Evolutionary conservation across 1,140 invertebrate species (phyloP), one percentile per base, ranked within the genome.

Genomic region (Uloborus diversus): DNA sequence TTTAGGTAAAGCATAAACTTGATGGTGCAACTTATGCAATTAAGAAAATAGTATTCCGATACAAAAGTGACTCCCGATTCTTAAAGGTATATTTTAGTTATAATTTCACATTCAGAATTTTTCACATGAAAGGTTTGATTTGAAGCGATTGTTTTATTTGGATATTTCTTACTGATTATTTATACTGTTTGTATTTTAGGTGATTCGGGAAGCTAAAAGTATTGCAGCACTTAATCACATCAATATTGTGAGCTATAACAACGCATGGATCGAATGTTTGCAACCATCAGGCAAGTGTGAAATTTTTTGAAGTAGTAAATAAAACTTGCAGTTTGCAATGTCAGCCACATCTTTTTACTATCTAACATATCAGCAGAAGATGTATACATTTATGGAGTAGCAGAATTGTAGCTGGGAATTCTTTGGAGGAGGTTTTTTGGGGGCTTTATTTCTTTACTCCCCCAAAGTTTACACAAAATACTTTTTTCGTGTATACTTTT

Each of bases 201-300:
- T 92, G 86, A 85, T 93, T 27, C 86, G 90, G 27, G 94, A 95
- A 90, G 93, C 94, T 0, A 92, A 93, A 87, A 92, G 92, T 35
- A 89, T 94, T 75, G 93, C 94, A 0, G 91, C 89, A 84, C 86
- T 95, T 32, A 91, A 93, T 84, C 93, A 95, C 88, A 89, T 90
- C 1, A 94, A 94, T 86, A 93, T 95, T 83, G 93, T 95, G 4
- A 89, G 92, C 4, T 95, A 95, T 83, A 94, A 95, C 88, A 91
- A 91, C 33, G 93, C 93, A 7, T 95, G 94, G 93, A 85, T 94
- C 23, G 93, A 94, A 86, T 88, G 83, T 59, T 75, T 20, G 23
- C 49, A 14, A n/a, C 20, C 49, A 69, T 20, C 28, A 56, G 53
- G 27, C 30, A 27, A 59, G n/a, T n/a, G 30, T 27, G 20, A n/a